Evolutionary conservation across 2,113 vertebrate species (phyloP).

Genomic region (Trematocara stigmaticum): DNA sequence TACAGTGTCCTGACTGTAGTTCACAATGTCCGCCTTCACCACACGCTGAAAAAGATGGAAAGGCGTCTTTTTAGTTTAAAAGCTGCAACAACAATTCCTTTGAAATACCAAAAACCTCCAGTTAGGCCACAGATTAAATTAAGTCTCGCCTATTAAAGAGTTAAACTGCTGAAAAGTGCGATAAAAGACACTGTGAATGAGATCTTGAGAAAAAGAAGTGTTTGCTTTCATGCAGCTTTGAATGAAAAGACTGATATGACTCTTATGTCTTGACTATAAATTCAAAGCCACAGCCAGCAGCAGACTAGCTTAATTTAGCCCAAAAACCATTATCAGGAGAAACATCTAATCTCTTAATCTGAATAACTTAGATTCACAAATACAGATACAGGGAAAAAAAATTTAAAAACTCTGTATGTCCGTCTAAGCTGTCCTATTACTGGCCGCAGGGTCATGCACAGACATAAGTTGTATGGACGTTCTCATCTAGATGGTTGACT

Average conservation of each 20-base stretch:
- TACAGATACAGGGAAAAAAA: neutral
- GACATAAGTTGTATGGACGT: neutral
- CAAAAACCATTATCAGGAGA: neutral
- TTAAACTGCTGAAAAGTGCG: neutral
- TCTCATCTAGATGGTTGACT: neutral
- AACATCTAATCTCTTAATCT: neutral
- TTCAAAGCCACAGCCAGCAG: neutral
- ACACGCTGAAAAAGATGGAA: constrained; percentile 77
- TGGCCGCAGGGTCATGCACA: neutral
- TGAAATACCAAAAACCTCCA: neutral
- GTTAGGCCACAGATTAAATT: neutral
- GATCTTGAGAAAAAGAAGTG: neutral
- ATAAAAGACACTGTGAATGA: neutral
- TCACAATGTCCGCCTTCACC: constrained; percentile 98
- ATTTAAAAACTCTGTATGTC: fast-evolving
- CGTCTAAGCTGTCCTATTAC: neutral
- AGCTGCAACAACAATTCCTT: neutral
- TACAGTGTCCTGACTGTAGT: constrained; percentile 95
- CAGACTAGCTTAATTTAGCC: neutral
- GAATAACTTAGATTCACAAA: neutral
- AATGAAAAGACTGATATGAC: neutral
- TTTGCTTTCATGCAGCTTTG: neutral
- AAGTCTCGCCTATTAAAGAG: neutral
- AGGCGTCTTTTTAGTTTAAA: neutral
- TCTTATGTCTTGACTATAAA: neutral